Evolutionary conservation across 2,888 invertebrate genomes (phyloP), one percentile per base, ranked within the genome.

Genomic region (Periphyllus acericola): DNA sequence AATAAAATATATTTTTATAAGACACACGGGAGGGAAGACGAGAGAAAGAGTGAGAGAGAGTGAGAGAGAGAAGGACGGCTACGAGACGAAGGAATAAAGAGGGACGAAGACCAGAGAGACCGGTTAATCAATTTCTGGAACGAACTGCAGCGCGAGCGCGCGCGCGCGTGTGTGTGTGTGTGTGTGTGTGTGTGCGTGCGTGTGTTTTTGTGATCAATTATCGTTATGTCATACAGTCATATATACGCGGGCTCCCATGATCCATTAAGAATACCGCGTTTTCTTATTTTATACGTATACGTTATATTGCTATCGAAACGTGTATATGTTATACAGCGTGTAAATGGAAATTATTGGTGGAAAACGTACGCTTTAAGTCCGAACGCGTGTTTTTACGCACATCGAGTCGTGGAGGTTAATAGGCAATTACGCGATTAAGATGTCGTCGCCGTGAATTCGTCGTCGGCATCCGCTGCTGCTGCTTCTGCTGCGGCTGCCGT

Each of bases 41-140:
- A 72, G 5, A 76, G 11, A 46, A 1, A 46, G 46, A 46, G 8
- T 8, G 46, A 46, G 46, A 46, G 9, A 46, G 8, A 46, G 46
- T 8, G 46, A 46, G 46, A 79, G 34, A 79, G 55, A 79, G 32
- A 34, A 52, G 21, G 2, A 36, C 14, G 5, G 32, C 17, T 32
- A n/a, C 82, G 19, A 8, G 29, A 80, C 52, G 68, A 29, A 40
- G 76, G 32, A 71, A 29, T 36, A 36, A 34, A 32, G 60, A 80
- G 52, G 9, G 36, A 66, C 71, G 72, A n/a, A 52, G 78, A 86
- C 86, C 74, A 72, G 81, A 80, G 79, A 72, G 81, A 87, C 87
- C 87, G 87, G 87, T 87, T 87, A 87, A 87, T 87, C 87, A 87
- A 87, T 87, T 87, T 87, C 87, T 87, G 75, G 74, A 87, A 74